phyloP scores from a whole-genome alignment of 2,888 invertebrate species.

The Brachynemurus nebulosus region DNA sequence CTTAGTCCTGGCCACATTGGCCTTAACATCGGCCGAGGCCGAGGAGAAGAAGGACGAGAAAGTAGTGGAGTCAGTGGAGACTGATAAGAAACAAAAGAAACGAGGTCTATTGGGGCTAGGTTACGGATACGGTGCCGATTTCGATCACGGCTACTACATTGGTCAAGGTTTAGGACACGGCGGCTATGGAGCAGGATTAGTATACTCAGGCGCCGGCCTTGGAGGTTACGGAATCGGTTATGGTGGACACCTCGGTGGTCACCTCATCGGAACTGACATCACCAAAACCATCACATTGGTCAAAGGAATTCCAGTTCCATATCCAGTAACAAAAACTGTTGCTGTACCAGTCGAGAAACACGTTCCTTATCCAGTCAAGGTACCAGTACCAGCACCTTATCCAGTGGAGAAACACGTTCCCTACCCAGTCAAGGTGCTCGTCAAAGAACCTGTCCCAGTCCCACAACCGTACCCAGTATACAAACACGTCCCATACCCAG shows the following conservation, averaged over 20 bases:
- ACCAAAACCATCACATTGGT: conserved; percentile 50
- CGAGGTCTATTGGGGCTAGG: conserved; percentile 66
- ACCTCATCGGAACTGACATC: conserved; percentile 36
- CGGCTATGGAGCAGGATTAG: conserved; percentile 33
- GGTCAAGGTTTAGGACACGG: conserved; percentile 44
- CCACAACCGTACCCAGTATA: conserved; percentile 67
- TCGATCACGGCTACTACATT: conserved; percentile 54
- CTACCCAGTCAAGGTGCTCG: conserved; percentile 50
- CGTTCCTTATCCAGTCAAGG: conserved; percentile 52
- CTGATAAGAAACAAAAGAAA: conserved; percentile 67
- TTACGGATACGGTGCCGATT: conserved; percentile 66
- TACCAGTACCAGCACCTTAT: conserved; percentile 53
- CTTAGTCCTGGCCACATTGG: conserved; percentile 56
- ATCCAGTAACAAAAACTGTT: conserved; percentile 47
- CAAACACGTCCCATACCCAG: conserved; percentile 58
- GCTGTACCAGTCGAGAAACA: conserved; percentile 48
- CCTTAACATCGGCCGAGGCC: conserved; percentile 42
- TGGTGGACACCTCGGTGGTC: conserved; percentile 21
- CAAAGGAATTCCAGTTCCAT: conserved; percentile 49
- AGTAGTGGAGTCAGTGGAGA: conserved; percentile 30
- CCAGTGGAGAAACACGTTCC: conserved; percentile 41
- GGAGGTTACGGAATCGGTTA: conserved; percentile 21
- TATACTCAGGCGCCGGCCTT: conserved; percentile 22
- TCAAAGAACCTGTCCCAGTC: conserved; percentile 65
- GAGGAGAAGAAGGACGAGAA: conserved; percentile 48